A percentile compares a stretch with the other conserved stretches of the same genome.
Conservation (phyloP, 2,888 invertebrate species). For the Epinotia nisella region DNA sequence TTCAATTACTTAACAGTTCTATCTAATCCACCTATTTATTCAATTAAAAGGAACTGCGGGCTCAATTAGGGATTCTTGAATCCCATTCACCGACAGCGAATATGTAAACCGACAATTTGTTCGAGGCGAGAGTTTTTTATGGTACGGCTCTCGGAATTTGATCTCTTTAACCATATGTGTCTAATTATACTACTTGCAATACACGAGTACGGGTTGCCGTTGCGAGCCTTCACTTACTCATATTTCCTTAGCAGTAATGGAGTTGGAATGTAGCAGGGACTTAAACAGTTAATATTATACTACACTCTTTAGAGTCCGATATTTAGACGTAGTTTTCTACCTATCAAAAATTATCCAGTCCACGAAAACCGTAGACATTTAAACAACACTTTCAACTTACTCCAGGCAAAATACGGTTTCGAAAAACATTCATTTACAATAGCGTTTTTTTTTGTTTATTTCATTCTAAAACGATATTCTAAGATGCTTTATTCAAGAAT, state of each 20-base stretch:
- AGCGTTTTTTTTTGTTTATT: no score
- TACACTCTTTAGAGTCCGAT: no score
- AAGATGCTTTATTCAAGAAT: no score
- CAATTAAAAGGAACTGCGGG: constrained; percentile 42
- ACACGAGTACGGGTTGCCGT: not conserved
- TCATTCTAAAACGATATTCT: no score
- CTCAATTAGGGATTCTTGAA: constrained; percentile 30
- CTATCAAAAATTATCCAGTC: no score
- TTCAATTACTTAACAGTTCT: constrained; percentile 41
- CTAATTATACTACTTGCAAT: constrained; percentile 43
- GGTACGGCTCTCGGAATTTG: constrained; percentile 38
- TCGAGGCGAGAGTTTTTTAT: constrained; percentile 17
- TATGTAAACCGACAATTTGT: constrained; percentile 14
- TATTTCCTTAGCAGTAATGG: constrained; percentile 9
- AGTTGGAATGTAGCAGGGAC: not conserved
- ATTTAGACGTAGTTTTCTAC: no score
- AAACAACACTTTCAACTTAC: no score
- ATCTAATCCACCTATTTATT: constrained; percentile 38
- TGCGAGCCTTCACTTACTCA: constrained; percentile 24
- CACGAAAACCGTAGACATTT: no score
- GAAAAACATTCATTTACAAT: no score
- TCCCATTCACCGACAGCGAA: constrained; percentile 12
- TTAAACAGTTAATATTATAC: constrained; percentile 6
- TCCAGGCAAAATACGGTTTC: no score
- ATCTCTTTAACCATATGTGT: constrained; percentile 43